Base-by-base conservation (phyloP, 2,888 invertebrate species). In the Dioctria rufipes region DNA sequence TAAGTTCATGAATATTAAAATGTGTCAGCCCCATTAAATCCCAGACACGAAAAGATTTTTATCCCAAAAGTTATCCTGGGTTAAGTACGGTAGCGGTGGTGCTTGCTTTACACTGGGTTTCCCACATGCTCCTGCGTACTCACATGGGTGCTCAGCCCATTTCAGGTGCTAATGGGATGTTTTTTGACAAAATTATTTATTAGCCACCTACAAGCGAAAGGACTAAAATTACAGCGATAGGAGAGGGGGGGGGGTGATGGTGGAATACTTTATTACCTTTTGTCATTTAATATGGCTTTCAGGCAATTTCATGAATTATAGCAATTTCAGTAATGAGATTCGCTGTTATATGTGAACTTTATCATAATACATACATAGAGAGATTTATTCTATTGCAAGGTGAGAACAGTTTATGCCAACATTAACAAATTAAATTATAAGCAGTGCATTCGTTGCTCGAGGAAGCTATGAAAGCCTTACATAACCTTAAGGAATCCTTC, bases 1-100 rank as follows among this genome's bases (percentile, higher is more conserved):
- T 81, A 81, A 81, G 80, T 46, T 80, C 81, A 81, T 81, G 81
- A 81, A 81, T 81, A 81, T 81, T 81, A 81, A 81, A 81, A 81
- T 81, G 80, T 81, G 81, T 81, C 81, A 81, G 80, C 80, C 54
- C 81, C 81, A 81, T 81, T 81, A 81, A 77, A 81, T 81, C 80
- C 80, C 80, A 80, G 77, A 81, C 81, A 81, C 54, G 60, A 77
- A 61, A 81, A 75, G 60, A 81, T 77, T 80, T 81, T 80, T 80
- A 81, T 80, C 75, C 75, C 79, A 51, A 79, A 78, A 63, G 63
- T 63, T 77, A 61, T 63, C 77, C 61, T 42, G 63, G 46, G 63
- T 77, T 77, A 61, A 77, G 61, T 61, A 61, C 61, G 77, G 49
- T 63, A 49, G 42, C 11, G 39, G 11, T 13, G 73, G 65, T 42